Evolutionary conservation across 2,888 invertebrate genomes (phyloP), one percentile per base, ranked within the genome.

Genomic region (Caenorhabditis plicata): DNA sequence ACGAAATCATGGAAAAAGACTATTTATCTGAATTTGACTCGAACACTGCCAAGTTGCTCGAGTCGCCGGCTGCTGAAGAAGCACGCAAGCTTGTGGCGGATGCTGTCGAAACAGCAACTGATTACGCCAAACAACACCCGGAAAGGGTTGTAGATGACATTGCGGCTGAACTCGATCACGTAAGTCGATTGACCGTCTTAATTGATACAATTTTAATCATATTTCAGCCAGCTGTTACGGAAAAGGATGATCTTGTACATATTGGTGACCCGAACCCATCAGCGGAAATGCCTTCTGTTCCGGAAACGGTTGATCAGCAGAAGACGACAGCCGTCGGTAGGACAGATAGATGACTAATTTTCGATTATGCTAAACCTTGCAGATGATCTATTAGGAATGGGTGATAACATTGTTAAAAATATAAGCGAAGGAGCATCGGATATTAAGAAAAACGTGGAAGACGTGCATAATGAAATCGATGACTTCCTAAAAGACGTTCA

Each of bases 1-100:
- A 64, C 51, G 51, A 64, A 44, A 58, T 64, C 29, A 46, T 58
- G 41, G 63, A 64, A 40, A 64, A 64, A 19, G 49, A 58, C 46
- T 64, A 64, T 41, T 50, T 47, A 29, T 46, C 36, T 25, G 50
- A 50, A 8, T 35, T 29, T 3, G 35, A 38, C 7, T 29, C 44
- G 8, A 50, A 31, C 3, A 51, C 55, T 17, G 55, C 55, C 26
- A 44, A 51, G 29, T 35, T 62, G 31, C 41, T 62, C 13, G 62
- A 62, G 23, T 62, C 62, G 23, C 62, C 62, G 33, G 52, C 56
- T 15, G 42, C 55, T 20, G 55, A 62, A 36, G 62, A 62, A 23
- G 62, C 62, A 13, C 29, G 62, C 11, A 51, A 52, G 17, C 39
- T 62, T 2, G 62, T 62, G 5, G 48, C 55, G 25, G 55, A 55